A percentile compares a stretch with the other conserved stretches of the same genome.
phyloP scores from a whole-genome alignment of 2,888 invertebrate species.

The Stenichneumon culpator region DNA sequence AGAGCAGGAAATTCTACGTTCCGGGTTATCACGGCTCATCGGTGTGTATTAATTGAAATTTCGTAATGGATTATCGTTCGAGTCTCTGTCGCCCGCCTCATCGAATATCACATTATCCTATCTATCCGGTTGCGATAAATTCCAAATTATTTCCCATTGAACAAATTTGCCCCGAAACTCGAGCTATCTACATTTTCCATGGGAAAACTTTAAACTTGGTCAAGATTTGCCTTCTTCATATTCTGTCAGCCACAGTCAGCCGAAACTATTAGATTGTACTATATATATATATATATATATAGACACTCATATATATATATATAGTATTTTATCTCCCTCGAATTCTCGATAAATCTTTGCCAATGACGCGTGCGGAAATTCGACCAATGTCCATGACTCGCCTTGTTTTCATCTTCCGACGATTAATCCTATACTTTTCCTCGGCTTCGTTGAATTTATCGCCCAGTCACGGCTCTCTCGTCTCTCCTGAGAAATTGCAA shows the following conservation, averaged over 20 bases:
- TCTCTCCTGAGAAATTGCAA: slow-evolving; percentile 46
- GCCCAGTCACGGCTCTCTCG: slow-evolving; percentile 60
- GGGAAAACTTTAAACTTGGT: not conserved
- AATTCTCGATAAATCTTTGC: slow-evolving; percentile 63
- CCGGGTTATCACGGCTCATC: slow-evolving; percentile 50
- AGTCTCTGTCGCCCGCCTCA: slow-evolving; percentile 37
- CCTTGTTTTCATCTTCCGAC: slow-evolving; percentile 61
- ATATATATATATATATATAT: not conserved
- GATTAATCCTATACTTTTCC: slow-evolving; percentile 66
- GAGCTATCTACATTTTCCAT: slow-evolving; percentile 21
- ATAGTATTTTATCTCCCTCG: slow-evolving; percentile 26
- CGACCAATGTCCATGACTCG: slow-evolving; percentile 66
- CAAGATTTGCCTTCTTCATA: slow-evolving; percentile 22
- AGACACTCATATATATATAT: not conserved
- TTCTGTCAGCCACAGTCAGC: slow-evolving; percentile 6
- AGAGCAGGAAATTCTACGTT: slow-evolving; percentile 59
- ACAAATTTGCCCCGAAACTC: slow-evolving; percentile 29
- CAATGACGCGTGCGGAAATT: slow-evolving; percentile 68
- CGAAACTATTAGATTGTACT: not conserved
- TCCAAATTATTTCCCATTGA: slow-evolving; percentile 70
- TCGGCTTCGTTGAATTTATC: slow-evolving; percentile 57
- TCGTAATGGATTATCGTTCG: slow-evolving; percentile 62
- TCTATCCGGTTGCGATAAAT: slow-evolving; percentile 66
- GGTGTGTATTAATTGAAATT: slow-evolving; percentile 68
- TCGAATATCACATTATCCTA: slow-evolving; percentile 50